Conservation (phyloP, 2,888 invertebrate species). For the Tupiocoris notatus region DNA sequence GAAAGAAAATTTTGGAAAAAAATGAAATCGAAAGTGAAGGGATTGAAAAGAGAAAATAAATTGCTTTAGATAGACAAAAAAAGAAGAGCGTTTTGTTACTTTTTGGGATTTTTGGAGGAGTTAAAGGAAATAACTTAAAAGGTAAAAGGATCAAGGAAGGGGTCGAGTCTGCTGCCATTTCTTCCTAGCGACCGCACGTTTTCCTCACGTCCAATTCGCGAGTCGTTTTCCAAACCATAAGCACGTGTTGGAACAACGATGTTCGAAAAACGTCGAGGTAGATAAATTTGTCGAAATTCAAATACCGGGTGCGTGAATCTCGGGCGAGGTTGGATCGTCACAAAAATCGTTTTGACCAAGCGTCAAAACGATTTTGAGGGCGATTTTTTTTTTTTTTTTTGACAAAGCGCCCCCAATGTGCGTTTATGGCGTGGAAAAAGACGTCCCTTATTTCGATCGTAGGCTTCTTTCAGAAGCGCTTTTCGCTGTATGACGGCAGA, state of each 20-base stretch:
- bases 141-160: conserved; percentile 21
- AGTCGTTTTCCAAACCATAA: conserved; percentile 36
- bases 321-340: background rate
- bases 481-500: background rate
- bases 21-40: background rate
- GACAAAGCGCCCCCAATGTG: background rate
- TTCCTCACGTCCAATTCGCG: background rate
- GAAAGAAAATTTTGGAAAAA: conserved; percentile 8
- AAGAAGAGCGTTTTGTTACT: conserved; percentile 19
- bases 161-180: conserved; percentile 9
- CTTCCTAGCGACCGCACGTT: background rate
- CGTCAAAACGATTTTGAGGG: background rate
- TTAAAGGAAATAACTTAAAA: conserved; percentile 38
- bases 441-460: background rate
- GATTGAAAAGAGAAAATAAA: background rate
- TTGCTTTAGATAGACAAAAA: conserved; percentile 25
- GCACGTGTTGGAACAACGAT: background rate
- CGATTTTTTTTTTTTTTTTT: conserved; percentile 14
- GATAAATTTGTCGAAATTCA: background rate
- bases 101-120: conserved; percentile 27
- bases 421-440: conserved; percentile 38
- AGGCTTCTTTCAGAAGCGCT: background rate
- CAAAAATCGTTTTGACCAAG: conserved; percentile 8
- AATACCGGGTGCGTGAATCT: background rate
- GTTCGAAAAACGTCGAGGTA: background rate